Evolutionary conservation across 2,888 invertebrate genomes (phyloP).

Genomic region (Agrotis ipsilon): DNA sequence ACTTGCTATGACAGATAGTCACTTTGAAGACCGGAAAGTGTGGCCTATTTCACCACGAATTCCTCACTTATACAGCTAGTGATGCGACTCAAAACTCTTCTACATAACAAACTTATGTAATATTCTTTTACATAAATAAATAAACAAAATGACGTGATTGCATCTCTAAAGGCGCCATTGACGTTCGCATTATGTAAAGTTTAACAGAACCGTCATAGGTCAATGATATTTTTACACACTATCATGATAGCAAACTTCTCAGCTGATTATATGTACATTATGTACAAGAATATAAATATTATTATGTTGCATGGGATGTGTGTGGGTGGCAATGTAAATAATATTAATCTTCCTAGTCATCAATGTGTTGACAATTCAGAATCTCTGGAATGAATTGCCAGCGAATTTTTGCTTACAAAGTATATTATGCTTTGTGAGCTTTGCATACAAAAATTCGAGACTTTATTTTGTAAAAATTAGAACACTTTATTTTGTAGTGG

Average conservation of each 20-base stretch:
- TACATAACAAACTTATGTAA: not conserved
- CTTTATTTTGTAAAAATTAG: too few relatives aligned
- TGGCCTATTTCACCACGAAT: too few relatives aligned
- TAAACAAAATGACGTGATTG: slow-evolving; percentile 24
- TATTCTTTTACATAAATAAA: slow-evolving; percentile 8
- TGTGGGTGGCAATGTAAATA: not conserved
- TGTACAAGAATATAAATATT: not conserved
- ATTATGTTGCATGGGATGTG: not conserved
- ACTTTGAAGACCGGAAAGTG: too few relatives aligned
- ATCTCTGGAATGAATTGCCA: too few relatives aligned
- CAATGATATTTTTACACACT: slow-evolving; percentile 16
- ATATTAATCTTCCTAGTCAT: not conserved
- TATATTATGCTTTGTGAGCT: too few relatives aligned
- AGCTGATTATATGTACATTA: not conserved
- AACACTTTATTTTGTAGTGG: too few relatives aligned
- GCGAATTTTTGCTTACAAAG: too few relatives aligned
- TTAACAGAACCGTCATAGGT: slow-evolving; percentile 23
- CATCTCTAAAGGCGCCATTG: slow-evolving; percentile 20
- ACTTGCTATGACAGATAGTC: too few relatives aligned
- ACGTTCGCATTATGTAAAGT: slow-evolving; percentile 18
- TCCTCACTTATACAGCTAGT: not conserved
- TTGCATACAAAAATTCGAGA: too few relatives aligned
- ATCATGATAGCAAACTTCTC: slow-evolving; percentile 11
- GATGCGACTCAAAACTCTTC: slow-evolving; percentile 16
- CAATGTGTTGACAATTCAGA: not conserved